Percentiles rank a stretch among this genome's conserved stretches.
These are phyloP conservation scores for Ips typographus DNA, from an alignment of 1,140 invertebrate species.

Conservation along the genomic window DNA sequence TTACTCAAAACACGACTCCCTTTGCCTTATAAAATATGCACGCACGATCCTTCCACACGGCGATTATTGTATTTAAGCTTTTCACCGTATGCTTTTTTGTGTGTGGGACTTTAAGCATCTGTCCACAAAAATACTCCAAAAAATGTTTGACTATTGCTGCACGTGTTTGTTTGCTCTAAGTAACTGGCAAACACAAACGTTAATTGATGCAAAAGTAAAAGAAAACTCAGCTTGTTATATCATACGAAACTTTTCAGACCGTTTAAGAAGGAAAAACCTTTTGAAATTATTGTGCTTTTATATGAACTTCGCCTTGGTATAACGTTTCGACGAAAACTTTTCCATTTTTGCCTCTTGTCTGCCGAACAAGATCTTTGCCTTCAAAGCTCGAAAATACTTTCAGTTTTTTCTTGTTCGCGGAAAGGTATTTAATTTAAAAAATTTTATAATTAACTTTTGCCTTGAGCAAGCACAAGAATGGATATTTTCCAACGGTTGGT, in stretches of 20 bases:
- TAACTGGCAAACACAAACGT: conserved; percentile 12
- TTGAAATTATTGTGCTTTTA: conserved; percentile 29
- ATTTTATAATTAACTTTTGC: conserved; percentile 25
- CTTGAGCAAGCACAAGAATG: too few species aligned
- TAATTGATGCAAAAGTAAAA: conserved; percentile 28
- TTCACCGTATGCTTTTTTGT: conserved; percentile 34
- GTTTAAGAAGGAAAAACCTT: conserved; percentile 28
- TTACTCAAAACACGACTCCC: conserved; percentile 42
- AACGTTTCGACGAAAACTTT: conserved; percentile 28
- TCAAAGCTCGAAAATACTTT: conserved; percentile 20
- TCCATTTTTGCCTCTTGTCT: conserved; percentile 21
- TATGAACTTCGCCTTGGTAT: conserved; percentile 20
- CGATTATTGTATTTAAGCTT: conserved; percentile 42
- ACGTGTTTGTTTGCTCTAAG: conserved; percentile 2
- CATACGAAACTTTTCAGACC: conserved; percentile 30
- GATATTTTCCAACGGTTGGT: too few species aligned
- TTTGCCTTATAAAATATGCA: conserved; percentile 41
- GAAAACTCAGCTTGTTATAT: conserved; percentile 26
- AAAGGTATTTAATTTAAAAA: conserved; percentile 26
- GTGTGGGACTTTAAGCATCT: conserved; percentile 30
- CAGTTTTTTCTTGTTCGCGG: conserved; percentile 11
- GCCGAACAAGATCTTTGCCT: conserved; percentile 20
- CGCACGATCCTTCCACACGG: conserved; percentile 36
- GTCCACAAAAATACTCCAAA: neutral
- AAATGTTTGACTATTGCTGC: neutral